Conservation (phyloP, 2,113 vertebrate genomes). For the Tragelaphus imberbis region DNA sequence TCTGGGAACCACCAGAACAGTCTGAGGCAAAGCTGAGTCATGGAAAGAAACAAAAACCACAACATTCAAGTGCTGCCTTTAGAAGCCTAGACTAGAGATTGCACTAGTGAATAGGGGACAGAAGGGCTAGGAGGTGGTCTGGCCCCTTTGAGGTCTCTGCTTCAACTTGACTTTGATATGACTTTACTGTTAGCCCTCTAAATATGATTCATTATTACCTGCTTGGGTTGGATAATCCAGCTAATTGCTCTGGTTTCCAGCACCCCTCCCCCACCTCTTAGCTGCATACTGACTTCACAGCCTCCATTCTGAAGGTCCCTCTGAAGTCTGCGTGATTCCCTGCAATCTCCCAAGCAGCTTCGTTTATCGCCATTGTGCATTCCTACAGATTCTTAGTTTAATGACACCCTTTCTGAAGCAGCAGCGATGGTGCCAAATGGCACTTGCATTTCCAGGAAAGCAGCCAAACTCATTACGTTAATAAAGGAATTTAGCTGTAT, state of each 20-base stretch:
- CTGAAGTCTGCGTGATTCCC: fast-evolving
- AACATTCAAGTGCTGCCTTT: not conserved
- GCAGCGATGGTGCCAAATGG: constrained; percentile 29
- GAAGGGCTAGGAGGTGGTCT: not conserved
- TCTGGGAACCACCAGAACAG: not conserved
- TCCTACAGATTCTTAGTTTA: not conserved
- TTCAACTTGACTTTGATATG: not conserved
- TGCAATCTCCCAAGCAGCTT: constrained; percentile 13
- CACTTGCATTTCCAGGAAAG: constrained; percentile 59
- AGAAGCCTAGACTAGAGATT: not conserved
- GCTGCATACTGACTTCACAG: not conserved
- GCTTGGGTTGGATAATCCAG: not conserved
- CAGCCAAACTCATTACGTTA: constrained; percentile 65
- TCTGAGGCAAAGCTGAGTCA: not conserved
- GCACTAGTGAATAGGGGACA: no score
- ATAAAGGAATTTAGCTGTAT: constrained; percentile 48
- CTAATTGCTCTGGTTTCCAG: fast-evolving
- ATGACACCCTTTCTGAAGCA: constrained; percentile 50
- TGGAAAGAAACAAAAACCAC: not conserved
- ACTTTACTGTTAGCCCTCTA: not conserved
- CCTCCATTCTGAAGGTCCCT: not conserved
- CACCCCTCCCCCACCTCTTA: fast-evolving
- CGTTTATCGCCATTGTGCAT: not conserved
- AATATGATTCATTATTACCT: not conserved
- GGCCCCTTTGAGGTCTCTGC: not conserved